Evolutionary conservation across 2,888 invertebrate genomes (phyloP).

Genomic region (Sericinus montela): DNA sequence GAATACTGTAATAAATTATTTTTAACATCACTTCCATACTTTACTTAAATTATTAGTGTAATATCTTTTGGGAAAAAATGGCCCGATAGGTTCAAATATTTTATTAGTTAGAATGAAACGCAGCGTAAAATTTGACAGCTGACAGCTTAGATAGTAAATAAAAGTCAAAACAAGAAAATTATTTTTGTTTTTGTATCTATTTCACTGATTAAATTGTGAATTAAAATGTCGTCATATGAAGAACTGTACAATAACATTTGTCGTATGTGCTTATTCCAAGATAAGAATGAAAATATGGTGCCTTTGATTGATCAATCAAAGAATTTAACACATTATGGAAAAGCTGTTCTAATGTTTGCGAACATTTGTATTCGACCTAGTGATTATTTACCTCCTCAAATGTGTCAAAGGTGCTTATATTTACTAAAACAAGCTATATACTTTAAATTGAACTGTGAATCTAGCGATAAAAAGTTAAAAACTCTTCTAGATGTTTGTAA

Average conservation of each 20-base stretch:
- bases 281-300: conserved; percentile 41
- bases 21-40: too few relatives aligned
- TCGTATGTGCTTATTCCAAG: conserved; percentile 50
- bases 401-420: conserved; percentile 53
- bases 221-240: conserved; percentile 40
- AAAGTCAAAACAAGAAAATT: too few relatives aligned
- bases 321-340: conserved; percentile 49
- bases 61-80: too few relatives aligned
- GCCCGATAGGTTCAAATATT: too few relatives aligned
- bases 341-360: conserved; percentile 44
- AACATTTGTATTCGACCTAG: conserved; percentile 41
- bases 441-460: conserved; percentile 58
- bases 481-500: conserved; percentile 23
- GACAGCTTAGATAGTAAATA: too few relatives aligned
- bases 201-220: too few relatives aligned
- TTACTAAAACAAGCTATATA: conserved; percentile 51
- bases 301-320: conserved; percentile 45
- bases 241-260: conserved; percentile 50
- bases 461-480: conserved; percentile 40
- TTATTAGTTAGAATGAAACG: too few relatives aligned
- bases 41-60: too few relatives aligned
- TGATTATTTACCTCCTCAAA: conserved; percentile 45
- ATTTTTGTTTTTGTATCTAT: too few relatives aligned
- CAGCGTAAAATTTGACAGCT: too few relatives aligned
- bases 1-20: too few relatives aligned